Base-by-base conservation (phyloP, 2,113 vertebrate genomes). In the Isichthys henryi region DNA sequence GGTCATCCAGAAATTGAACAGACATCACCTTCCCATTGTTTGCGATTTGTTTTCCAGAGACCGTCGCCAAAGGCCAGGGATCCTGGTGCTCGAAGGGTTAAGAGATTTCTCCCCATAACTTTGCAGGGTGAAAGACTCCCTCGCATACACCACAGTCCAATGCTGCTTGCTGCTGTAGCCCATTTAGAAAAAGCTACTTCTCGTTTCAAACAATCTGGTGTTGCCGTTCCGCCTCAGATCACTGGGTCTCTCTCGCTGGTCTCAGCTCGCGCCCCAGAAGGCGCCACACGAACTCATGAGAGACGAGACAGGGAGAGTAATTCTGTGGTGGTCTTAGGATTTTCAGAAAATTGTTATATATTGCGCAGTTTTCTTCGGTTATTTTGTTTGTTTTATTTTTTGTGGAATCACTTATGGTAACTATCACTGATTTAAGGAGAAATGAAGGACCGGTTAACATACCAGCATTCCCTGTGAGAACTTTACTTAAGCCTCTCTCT, bases 401-500 rank as follows among this genome's bases (percentile, higher is more conserved):
- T 89, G 87, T 86, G 45, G 27, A 39, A 82, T 90, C 91, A 90
- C 90, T 90, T 88, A 93, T 91, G 93, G 93, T 91, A 83, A 88
- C 74, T 91, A 90, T 93, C 89, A 92, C 91, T 91, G 83, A 92
- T 91, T 92, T 88, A 91, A 66, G 91, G 92, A 92, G 91, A 94
- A 94, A 95, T 96, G 95, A 96, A 96, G 94, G 94, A 95, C 94
- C 92, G 93, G 93, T 93, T 94, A 91, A 92, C 93, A 92, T 93
- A 95, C 93, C 93, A 93, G 93, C 56, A 88, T 56, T 89, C 90
- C 94, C 92, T 93, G 84, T 80, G 86, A 82, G 88, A 92, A 91
- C 93, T 93, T 93, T 92, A 90, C 91, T 93, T 92, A 93, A 50
- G 45, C 83, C 83, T 85, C 83, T 10, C n/a, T 86, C n/a, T 91